Evolutionary conservation across 2,113 vertebrate species (phyloP), one percentile per base, ranked within the genome.

Genomic region (Tachysurus vachellii): DNA sequence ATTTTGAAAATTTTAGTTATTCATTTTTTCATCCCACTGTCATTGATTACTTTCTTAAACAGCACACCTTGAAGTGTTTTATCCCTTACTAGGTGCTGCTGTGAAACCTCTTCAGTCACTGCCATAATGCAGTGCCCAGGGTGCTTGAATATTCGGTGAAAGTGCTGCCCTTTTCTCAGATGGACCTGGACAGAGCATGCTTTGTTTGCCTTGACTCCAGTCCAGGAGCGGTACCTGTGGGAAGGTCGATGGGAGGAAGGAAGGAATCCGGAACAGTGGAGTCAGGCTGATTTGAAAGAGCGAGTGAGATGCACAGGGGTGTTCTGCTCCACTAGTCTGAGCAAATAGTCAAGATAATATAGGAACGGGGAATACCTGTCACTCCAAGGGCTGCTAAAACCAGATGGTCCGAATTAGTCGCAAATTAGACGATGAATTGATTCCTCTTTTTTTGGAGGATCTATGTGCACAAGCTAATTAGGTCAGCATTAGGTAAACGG

Each of bases 391-490:
- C 84, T 83, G 79, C 87, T 77, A 75, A 75, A 59, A 83, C 66
- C 91, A 91, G 91, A 88, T 92, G 91, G 82, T 89, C 71, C 17
- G 61, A 90, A 92, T 92, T 90, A 91, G 83, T 82, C 10, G 23
- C 90, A 90, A 91, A 91, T 91, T 90, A 89, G 83, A 64, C 83
- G 77, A 62, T 81, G 89, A 90, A 92, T 90, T 91, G 89, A 88
- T 90, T 87, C 85, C 86, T 77, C 80, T 77, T 36, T 61, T 85
- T 68, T 50, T 83, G 80, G 57, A 70, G 84, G 86, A 84, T 85
- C 87, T 86, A 56, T 85, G 9, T 47, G 86, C 80, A 88, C 47
- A 79, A 86, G 84, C 84, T 90, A 92, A 91, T 87, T 86, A 76
- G 68, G 70, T 70, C 70, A 88, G 66, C 31, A 57, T 73, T 82